A percentile compares a stretch with the other conserved stretches of the same genome.
phyloP scores from a whole-genome alignment of 1,140 invertebrate genomes.

The Brachionus plicatilis region DNA sequence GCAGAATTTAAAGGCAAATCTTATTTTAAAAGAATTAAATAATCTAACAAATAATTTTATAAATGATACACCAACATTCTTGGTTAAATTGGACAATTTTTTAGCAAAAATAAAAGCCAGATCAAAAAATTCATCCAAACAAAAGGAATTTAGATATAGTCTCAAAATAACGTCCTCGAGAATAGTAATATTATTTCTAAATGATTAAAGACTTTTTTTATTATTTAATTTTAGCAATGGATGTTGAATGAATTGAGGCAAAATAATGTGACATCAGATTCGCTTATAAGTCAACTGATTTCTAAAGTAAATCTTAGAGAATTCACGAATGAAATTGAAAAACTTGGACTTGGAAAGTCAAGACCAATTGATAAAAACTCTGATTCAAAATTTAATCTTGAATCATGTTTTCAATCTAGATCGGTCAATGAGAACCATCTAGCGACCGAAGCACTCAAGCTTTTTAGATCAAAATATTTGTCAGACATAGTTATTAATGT shows the following conservation, averaged over 20 bases:
- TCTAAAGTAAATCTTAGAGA: neutral
- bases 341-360: neutral
- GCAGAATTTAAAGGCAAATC: neutral
- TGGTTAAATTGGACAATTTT: neutral
- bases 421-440: neutral
- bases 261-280: neutral
- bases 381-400: neutral
- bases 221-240: neutral
- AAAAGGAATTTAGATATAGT: neutral
- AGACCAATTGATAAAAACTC: neutral
- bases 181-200: neutral
- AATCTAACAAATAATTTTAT: conserved; percentile 26
- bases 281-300: neutral
- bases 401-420: neutral
- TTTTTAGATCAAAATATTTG: neutral
- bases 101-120: neutral
- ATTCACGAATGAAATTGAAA: neutral
- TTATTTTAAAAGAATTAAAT: neutral
- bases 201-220: neutral
- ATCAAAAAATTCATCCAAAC: neutral
- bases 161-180: neutral
- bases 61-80: neutral
- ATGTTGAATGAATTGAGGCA: neutral
- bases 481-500: neutral
- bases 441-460: neutral